Evolutionary conservation across 2,888 invertebrate genomes (phyloP), one percentile per base, ranked within the genome.

Genomic region (Nudaria mundana): DNA sequence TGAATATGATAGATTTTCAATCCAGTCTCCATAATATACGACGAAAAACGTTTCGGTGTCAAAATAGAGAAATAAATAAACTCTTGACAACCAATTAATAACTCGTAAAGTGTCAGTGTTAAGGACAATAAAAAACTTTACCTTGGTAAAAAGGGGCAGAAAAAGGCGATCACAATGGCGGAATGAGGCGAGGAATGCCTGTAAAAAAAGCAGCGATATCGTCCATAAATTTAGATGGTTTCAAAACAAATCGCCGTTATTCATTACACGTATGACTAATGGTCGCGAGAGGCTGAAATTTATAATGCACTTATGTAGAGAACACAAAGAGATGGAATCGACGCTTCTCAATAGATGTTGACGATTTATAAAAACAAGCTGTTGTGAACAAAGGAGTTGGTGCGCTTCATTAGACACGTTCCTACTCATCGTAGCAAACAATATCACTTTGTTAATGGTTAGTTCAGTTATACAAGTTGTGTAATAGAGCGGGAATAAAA

Each of bases 1-100:
- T 88, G 88, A 83, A 86, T 87, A 88, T 88, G 88, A 88, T 88
- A 86, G 88, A 88, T 88, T 87, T 88, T 88, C 88, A 88, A 88
- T 88, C 84, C 86, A 55, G 71, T 74, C 76, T 65, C 74, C 74
- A 74, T 80, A 77, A 83, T 85, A 78, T 83, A 87, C 76, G 79
- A 64, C 81, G 81, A 83, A 85, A 86, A 84, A 84, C 74, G 76
- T 65, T 70, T 68, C 74, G 71, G 71, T 80, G 82, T 85, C 88
- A 87, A 88, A 86, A 88, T 88, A 87, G 83, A 85, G 85, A 85
- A 83, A 88, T 87, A 87, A 88, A 89, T 86, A 86, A 85, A 80
- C 73, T 71, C 69, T 71, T 81, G 89, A 88, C 89, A 86, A 81
- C 82, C 87, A 88, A 89, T 89, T 89, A 89, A 89, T 89, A 89